phyloP scores from a whole-genome alignment of 2,888 invertebrate genomes.

The Cataglyphis rosenhaueri region DNA sequence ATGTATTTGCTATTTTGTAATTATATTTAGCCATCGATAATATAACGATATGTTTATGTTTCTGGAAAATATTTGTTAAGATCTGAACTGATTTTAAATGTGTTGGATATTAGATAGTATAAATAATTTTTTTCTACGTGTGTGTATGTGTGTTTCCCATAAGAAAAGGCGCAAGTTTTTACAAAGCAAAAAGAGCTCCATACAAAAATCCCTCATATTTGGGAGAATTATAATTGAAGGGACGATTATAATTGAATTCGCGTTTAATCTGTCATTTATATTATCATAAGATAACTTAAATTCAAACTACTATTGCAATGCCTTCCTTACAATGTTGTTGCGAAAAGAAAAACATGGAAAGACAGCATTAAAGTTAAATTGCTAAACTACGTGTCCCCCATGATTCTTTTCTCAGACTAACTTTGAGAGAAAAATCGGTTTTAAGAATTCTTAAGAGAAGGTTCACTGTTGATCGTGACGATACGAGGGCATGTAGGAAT shows the following conservation, averaged over 20 bases:
- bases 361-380: background rate
- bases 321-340: background rate
- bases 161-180: background rate
- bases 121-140: background rate
- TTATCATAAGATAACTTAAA: background rate
- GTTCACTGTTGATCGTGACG: slow-evolving; percentile 38
- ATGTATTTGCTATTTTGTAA: slow-evolving; percentile 2
- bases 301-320: background rate
- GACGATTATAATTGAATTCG: slow-evolving; percentile 7
- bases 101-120: background rate
- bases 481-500: slow-evolving; percentile 43
- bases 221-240: slow-evolving; percentile 12
- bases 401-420: background rate
- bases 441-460: slow-evolving; percentile 25
- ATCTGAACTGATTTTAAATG: background rate
- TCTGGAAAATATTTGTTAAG: background rate
- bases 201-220: background rate
- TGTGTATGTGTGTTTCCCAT: background rate
- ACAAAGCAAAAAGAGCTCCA: background rate
- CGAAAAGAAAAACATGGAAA: background rate
- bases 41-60: background rate
- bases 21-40: background rate
- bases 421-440: slow-evolving; percentile 22
- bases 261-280: background rate
- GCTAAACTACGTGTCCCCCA: background rate